These are phyloP conservation scores for Trichomalopsis sarcophagae DNA, from an alignment of 1,140 invertebrate genomes.

Conservation along the genomic window DNA sequence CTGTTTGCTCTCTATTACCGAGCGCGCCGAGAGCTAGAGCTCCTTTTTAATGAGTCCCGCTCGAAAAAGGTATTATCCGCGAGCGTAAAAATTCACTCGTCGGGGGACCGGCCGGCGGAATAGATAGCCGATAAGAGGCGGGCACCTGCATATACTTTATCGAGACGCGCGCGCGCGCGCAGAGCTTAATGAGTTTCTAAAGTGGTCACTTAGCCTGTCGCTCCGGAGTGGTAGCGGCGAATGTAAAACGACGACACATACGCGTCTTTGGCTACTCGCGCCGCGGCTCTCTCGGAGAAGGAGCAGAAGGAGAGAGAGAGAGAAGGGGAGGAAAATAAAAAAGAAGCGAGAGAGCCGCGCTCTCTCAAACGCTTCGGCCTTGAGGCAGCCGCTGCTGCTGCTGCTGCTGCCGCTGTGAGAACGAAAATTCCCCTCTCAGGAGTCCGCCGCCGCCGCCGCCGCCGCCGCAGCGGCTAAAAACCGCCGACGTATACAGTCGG, in stretches of 20 bases:
- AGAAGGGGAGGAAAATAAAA: conserved; percentile 36
- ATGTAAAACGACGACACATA: conserved; percentile 51
- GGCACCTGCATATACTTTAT: conserved; percentile 53
- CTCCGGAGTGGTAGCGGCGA: conserved; percentile 27
- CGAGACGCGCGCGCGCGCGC: conserved; percentile 14
- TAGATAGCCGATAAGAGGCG: background rate
- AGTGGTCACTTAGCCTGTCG: conserved; percentile 54
- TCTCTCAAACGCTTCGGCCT: conserved; percentile 55
- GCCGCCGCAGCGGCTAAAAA: conserved; percentile 8
- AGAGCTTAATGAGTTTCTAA: conserved; percentile 54
- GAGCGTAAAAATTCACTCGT: background rate
- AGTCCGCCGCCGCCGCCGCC: conserved; percentile 13
- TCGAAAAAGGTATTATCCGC: background rate
- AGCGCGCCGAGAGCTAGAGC: conserved; percentile 4
- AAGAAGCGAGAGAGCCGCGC: conserved; percentile 13
- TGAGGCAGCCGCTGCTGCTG: conserved; percentile 32
- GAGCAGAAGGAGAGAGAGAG: conserved; percentile 2
- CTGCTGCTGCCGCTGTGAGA: conserved; percentile 39
- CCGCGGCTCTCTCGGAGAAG: background rate
- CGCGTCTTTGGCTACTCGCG: conserved; percentile 24
- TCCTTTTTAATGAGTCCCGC: conserved; percentile 9
- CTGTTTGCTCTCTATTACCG: background rate
- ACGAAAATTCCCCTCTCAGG: conserved; percentile 50
- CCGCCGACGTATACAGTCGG: background rate
- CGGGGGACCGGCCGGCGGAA: no score